These are phyloP conservation scores for Aleadryas rufinucha DNA, from an alignment of 2,113 vertebrate species.

Conservation along the genomic window DNA sequence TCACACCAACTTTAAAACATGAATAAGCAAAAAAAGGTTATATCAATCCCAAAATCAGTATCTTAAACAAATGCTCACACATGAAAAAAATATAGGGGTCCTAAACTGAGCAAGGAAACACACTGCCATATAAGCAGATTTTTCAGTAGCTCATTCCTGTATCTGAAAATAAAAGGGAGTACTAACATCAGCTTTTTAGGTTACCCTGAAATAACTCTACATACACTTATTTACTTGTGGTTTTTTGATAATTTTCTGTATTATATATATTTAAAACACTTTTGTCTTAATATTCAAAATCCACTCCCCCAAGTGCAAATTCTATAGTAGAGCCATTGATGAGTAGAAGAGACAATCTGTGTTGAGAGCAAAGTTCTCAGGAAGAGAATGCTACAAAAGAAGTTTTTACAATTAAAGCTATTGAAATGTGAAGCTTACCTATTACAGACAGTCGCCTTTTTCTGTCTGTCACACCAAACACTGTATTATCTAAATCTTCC, in stretches of 20 bases:
- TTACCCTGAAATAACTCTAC: neutral
- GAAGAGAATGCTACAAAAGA: neutral
- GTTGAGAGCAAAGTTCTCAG: neutral
- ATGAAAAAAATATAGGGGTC: neutral
- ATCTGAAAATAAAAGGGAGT: neutral
- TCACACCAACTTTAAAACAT: neutral
- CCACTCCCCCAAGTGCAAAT: neutral
- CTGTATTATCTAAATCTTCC: conserved; percentile 91
- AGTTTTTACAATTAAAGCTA: neutral
- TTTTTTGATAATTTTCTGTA: neutral
- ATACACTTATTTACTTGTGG: neutral
- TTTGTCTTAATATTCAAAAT: neutral
- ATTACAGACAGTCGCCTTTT: conserved; percentile 79
- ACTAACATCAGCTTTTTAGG: neutral
- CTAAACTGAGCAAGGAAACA: neutral
- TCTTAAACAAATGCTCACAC: neutral
- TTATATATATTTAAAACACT: neutral
- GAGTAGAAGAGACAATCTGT: neutral
- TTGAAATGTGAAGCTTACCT: conserved; percentile 71
- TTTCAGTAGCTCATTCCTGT: neutral
- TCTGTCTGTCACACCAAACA: conserved; percentile 79
- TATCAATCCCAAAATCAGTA: neutral
- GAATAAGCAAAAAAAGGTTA: neutral
- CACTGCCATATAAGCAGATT: neutral
- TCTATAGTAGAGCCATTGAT: neutral